Evolutionary conservation across 2,888 invertebrate genomes (phyloP), one percentile per base, ranked within the genome.

Genomic region (Lepidochrysops patricia): DNA sequence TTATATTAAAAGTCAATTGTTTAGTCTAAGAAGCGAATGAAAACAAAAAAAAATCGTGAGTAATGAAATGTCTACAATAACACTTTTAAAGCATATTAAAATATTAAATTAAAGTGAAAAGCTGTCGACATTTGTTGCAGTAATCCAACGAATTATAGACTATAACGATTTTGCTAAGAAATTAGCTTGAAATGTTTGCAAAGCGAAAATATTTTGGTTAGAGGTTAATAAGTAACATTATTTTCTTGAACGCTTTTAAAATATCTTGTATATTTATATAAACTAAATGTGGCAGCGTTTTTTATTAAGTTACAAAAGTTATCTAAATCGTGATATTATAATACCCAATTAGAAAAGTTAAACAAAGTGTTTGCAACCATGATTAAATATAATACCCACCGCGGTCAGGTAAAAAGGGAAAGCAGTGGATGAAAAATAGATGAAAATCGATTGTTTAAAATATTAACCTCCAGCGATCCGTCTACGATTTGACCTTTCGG

Each of bases 401-500:
- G 34, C 6, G 9, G 2, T 34, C n/a, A 6, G n/a, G n/a, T n/a
- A 29, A 52, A 52, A 19, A 25, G 50, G 27, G 27, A 50, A 15
- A 27, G 13, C 4, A 3, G 27, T 13, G 4, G 15, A 27, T 27
- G 27, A 27, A 52, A 52, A 52, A 27, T 52, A 52, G 29, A 26
- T 27, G 26, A 15, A 27, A 52, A 52, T 52, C 52, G 29, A 52
- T 52, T 27, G 27, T 29, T 52, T 52, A 27, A 52, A 52, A 27
- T 27, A 52, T 52, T 52, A 27, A 52, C 13, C 27, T 32, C 12
- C 12, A 27, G 4, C 29, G 4, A 4, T 19, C 3, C 32, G 50
- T 50, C 50, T 50, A 26, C 26, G 50, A 26, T 13, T 50, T 29
- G 54, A 54, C 54, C 54, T 54, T 54, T 54, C 29, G 32, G 32